These are phyloP conservation scores for Gymnocephalus cernua DNA, from an alignment of 2,113 vertebrate species.

Conservation along the genomic window DNA sequence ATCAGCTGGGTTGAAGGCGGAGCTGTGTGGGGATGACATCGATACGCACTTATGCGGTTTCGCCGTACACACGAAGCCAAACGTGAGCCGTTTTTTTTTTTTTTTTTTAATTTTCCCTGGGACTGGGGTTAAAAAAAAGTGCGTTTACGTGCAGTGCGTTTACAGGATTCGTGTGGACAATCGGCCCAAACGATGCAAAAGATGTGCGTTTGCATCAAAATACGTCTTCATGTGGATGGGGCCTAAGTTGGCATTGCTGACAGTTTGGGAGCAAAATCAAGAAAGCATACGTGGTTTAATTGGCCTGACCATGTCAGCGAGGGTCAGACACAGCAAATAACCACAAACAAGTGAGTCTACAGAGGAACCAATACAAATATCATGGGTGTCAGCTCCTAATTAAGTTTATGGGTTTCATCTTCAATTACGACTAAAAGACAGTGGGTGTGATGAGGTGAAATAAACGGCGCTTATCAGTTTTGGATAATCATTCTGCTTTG, in stretches of 20 bases:
- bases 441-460: not conserved
- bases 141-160: no score
- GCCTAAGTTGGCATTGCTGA: slow-evolving; percentile 35
- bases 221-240: no score
- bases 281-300: slow-evolving; percentile 15
- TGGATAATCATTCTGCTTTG: not conserved
- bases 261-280: slow-evolving; percentile 29
- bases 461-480: not conserved
- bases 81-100: no score
- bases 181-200: no score
- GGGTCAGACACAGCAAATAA: slow-evolving; percentile 15
- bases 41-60: no score
- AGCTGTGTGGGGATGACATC: no score
- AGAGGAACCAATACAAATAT: slow-evolving; percentile 40
- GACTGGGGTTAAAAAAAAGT: no score
- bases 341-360: not conserved
- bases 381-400: slow-evolving; percentile 33
- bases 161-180: no score
- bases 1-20: no score
- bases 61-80: no score
- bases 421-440: slow-evolving; percentile 22
- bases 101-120: no score
- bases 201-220: no score
- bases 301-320: slow-evolving; percentile 24
- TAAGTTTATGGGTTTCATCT: slow-evolving; percentile 38